Conservation (phyloP, 1,140 invertebrate genomes). For the Drosophila trapezifrons region DNA sequence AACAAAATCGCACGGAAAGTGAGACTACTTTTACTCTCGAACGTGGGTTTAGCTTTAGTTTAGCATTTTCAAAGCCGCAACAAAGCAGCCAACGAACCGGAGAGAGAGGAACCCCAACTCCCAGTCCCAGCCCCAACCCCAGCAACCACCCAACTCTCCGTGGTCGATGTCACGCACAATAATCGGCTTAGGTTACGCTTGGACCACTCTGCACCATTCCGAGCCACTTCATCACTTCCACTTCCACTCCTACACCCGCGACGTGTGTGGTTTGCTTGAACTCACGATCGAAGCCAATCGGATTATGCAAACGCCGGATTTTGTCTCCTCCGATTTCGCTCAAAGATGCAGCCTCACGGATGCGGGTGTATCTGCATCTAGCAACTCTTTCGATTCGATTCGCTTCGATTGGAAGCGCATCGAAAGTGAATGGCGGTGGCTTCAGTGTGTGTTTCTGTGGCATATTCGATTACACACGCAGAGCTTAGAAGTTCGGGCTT, state of each 20-base stretch:
- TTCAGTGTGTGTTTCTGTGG: slow-evolving; percentile 1
- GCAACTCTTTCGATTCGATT: not conserved
- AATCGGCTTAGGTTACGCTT: slow-evolving; percentile 46
- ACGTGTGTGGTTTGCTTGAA: slow-evolving; percentile 17
- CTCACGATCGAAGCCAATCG: slow-evolving; percentile 33
- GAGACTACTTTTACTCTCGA: slow-evolving; percentile 71
- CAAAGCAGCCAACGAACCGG: slow-evolving; percentile 31
- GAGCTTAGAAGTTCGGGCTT: slow-evolving; percentile 20
- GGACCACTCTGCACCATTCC: slow-evolving; percentile 12
- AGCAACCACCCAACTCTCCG: not conserved
- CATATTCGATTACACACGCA: slow-evolving; percentile 53
- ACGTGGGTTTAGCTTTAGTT: slow-evolving; percentile 51
- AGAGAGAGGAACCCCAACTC: slow-evolving; percentile 7
- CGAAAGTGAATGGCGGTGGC: slow-evolving; percentile 38
- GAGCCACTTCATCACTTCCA: slow-evolving; percentile 12
- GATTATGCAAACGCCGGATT: slow-evolving; percentile 39
- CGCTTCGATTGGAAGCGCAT: slow-evolving; percentile 11
- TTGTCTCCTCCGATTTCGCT: slow-evolving; percentile 29
- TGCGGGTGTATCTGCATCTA: slow-evolving; percentile 29
- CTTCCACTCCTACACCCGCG: not conserved
- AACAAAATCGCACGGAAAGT: slow-evolving; percentile 26
- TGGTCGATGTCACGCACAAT: slow-evolving; percentile 48
- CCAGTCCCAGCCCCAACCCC: not conserved
- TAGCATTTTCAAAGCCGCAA: slow-evolving; percentile 31
- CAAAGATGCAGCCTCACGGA: slow-evolving; percentile 24